phyloP scores from a whole-genome alignment of 2,113 vertebrate genomes.

The Nesoenas mayeri region DNA sequence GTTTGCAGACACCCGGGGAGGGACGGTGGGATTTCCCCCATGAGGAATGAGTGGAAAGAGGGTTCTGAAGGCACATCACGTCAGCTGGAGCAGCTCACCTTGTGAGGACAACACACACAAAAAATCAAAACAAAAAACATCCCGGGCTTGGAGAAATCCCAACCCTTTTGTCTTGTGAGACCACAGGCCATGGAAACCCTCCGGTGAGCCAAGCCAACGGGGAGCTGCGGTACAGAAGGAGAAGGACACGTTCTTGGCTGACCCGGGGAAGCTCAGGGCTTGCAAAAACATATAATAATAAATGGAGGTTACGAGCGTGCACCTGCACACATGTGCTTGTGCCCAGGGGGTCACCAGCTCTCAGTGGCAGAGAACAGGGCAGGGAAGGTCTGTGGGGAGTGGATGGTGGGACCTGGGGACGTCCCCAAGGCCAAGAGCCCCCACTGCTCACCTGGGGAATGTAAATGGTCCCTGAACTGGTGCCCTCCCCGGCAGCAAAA shows the following conservation, averaged over 20 bases:
- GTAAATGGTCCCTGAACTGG: neutral
- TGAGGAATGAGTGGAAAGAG: neutral
- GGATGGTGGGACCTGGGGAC: neutral
- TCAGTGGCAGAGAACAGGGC: neutral
- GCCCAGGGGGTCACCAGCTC: neutral
- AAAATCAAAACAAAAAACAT: neutral
- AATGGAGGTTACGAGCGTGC: accelerated
- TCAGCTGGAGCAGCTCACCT: slow-evolving; percentile 14
- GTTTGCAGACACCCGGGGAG: neutral
- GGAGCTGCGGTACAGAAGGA: slow-evolving; percentile 53
- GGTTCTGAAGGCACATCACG: neutral
- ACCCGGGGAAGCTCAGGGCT: neutral
- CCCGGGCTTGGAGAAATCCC: neutral
- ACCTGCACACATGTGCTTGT: neutral
- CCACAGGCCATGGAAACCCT: slow-evolving; percentile 21
- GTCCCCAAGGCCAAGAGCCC: accelerated
- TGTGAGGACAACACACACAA: neutral
- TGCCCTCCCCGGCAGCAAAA: accelerated
- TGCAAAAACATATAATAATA: neutral
- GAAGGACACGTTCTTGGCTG: slow-evolving; percentile 39
- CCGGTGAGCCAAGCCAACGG: neutral
- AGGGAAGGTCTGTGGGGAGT: neutral
- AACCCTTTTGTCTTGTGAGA: slow-evolving; percentile 19
- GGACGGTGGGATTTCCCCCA: neutral
- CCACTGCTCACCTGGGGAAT: neutral